Conservation (phyloP, 2,888 invertebrate genomes). For the Eupithecia subfuscata region DNA sequence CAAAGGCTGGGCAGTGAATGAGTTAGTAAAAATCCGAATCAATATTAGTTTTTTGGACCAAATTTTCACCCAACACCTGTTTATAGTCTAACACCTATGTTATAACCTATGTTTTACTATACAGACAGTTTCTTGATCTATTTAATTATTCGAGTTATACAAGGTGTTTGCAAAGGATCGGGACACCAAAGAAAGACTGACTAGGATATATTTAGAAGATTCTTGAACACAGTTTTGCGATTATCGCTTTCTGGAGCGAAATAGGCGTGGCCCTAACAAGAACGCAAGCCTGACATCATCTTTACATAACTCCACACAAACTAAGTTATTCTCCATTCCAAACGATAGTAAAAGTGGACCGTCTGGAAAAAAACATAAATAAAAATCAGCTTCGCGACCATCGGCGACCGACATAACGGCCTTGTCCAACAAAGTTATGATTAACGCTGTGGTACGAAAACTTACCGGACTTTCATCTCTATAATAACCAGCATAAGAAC, state of each 20-base stretch:
- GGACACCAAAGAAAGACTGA: not conserved
- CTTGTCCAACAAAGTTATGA: constrained; percentile 40
- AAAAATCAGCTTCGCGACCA: constrained; percentile 45
- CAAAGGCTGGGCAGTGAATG: not conserved
- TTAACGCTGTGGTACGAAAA: constrained; percentile 26
- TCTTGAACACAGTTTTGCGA: not conserved
- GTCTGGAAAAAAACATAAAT: constrained; percentile 53
- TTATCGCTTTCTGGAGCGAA: constrained; percentile 8
- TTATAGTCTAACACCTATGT: too few relatives aligned
- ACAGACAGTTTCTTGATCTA: not conserved
- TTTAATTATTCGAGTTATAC: not conserved
- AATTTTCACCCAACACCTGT: too few relatives aligned
- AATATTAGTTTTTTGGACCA: too few relatives aligned
- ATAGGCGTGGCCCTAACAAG: constrained; percentile 24
- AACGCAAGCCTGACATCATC: constrained; percentile 40
- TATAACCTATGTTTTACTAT: too few relatives aligned
- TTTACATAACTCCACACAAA: constrained; percentile 55
- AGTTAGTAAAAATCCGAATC: not conserved
- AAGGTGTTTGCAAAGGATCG: not conserved
- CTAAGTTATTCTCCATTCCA: constrained; percentile 53
- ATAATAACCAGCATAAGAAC: constrained; percentile 23
- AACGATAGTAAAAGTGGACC: constrained; percentile 74
- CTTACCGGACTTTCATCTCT: constrained; percentile 27
- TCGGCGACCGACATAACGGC: constrained; percentile 51
- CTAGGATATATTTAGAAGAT: not conserved